Percentiles rank a stretch among this genome's conserved stretches.
These are phyloP conservation scores for Hypomecis atomaria DNA, from an alignment of 2,888 invertebrate species.

Conservation along the genomic window DNA sequence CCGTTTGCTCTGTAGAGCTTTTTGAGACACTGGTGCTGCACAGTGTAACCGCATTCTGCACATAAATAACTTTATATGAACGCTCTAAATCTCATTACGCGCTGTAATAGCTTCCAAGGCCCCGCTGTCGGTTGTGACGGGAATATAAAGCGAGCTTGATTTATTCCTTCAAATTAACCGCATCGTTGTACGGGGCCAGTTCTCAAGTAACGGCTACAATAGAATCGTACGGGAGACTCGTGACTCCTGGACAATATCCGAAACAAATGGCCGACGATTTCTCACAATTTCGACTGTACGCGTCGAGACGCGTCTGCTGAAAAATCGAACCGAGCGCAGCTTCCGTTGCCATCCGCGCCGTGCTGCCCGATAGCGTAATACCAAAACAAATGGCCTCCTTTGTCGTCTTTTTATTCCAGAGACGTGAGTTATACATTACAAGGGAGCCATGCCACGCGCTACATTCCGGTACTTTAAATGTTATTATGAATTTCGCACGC, in stretches of 20 bases:
- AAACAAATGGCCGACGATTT: constrained; percentile 58
- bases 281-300: constrained; percentile 55
- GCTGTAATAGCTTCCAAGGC: constrained; percentile 79
- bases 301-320: constrained; percentile 53
- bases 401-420: constrained; percentile 71
- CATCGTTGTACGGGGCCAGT: constrained; percentile 40
- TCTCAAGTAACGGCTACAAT: constrained; percentile 41
- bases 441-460: constrained; percentile 57
- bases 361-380: constrained; percentile 73
- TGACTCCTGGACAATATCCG: constrained; percentile 48
- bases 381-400: constrained; percentile 77
- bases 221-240: constrained; percentile 41
- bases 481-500: constrained; percentile 44
- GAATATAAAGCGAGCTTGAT: constrained; percentile 79
- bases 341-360: constrained; percentile 49
- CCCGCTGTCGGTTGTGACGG: constrained; percentile 75
- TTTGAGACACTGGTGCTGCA: constrained; percentile 46
- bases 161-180: constrained; percentile 65
- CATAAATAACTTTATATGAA: constrained; percentile 82
- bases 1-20: constrained; percentile 32
- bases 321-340: constrained; percentile 61
- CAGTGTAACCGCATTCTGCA: constrained; percentile 64
- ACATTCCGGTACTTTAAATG: constrained; percentile 58
- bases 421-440: constrained; percentile 68
- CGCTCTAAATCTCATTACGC: constrained; percentile 81